A percentile compares a stretch with the other conserved stretches of the same genome.
phyloP scores from a whole-genome alignment of 2,888 invertebrate genomes.

The Digitonthophagus gazella region DNA sequence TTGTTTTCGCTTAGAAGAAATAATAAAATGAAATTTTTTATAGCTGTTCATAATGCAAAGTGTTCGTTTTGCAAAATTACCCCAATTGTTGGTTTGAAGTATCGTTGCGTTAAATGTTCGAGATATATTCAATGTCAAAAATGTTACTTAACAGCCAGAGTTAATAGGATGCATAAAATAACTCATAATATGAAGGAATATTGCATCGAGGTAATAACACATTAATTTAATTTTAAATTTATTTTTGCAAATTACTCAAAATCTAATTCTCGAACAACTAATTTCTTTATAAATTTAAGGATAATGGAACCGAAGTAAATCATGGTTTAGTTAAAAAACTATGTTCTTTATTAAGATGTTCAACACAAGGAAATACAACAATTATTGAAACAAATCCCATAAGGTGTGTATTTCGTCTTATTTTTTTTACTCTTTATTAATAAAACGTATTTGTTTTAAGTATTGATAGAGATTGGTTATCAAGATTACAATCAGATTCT shows the following conservation, averaged over 20 bases:
- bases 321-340: slow-evolving; percentile 42
- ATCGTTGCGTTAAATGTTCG: slow-evolving; percentile 64
- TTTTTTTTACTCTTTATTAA: not conserved
- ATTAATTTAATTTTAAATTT: slow-evolving; percentile 18
- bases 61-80: slow-evolving; percentile 61
- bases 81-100: slow-evolving; percentile 61
- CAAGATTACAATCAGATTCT: slow-evolving; percentile 35
- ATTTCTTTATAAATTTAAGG: slow-evolving; percentile 24
- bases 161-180: slow-evolving; percentile 61
- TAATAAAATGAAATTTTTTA: too few species aligned
- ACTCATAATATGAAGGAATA: slow-evolving; percentile 67
- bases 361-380: slow-evolving; percentile 32
- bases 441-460: slow-evolving; percentile 32
- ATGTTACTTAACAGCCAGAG: slow-evolving; percentile 64
- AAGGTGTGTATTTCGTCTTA: slow-evolving; percentile 45
- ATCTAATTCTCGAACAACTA: not conserved
- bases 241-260: too few species aligned
- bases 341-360: slow-evolving; percentile 40
- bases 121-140: slow-evolving; percentile 66
- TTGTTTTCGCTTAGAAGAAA: too few species aligned
- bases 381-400: slow-evolving; percentile 43
- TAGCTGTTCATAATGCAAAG: slow-evolving; percentile 58
- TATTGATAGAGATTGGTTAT: slow-evolving; percentile 36
- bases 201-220: slow-evolving; percentile 56
- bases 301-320: slow-evolving; percentile 31